phyloP scores from a whole-genome alignment of 2,797 vertebrate species.

The Lacerta viridis region DNA sequence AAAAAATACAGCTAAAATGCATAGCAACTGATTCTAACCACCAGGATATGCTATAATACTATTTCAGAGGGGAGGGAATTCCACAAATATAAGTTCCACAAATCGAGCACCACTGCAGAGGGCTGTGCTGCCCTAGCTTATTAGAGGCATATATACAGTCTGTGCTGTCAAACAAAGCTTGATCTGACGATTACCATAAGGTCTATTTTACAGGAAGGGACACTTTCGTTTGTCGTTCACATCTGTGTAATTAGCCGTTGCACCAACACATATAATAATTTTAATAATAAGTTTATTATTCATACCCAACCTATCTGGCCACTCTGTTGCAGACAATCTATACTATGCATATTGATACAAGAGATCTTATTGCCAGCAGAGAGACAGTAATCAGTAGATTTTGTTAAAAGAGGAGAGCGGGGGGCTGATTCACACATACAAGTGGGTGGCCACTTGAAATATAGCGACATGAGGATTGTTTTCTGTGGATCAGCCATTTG shows the following conservation, averaged over 20 bases:
- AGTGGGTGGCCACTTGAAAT: neutral
- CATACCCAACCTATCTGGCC: too few species aligned
- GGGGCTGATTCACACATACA: neutral
- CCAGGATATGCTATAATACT: too few species aligned
- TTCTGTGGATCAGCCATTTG: too few species aligned
- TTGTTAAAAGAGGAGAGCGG: neutral
- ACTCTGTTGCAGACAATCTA: too few species aligned
- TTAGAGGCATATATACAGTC: neutral
- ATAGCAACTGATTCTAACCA: too few species aligned
- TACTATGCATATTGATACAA: too few species aligned
- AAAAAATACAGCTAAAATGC: too few species aligned
- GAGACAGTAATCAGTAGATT: neutral
- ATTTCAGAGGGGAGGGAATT: too few species aligned
- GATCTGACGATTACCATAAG: neutral
- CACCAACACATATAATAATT: neutral
- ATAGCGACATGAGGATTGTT: neutral
- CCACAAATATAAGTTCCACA: too few species aligned
- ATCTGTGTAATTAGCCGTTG: neutral
- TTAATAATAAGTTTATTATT: too few species aligned
- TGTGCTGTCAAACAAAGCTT: neutral
- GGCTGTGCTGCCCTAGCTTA: neutral
- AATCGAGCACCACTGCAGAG: neutral
- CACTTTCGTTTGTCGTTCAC: neutral
- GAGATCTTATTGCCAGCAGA: too few species aligned
- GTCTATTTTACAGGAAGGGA: neutral